phyloP scores from a whole-genome alignment of 2,888 invertebrate genomes.

The Dasysyrphus tricinctus region DNA sequence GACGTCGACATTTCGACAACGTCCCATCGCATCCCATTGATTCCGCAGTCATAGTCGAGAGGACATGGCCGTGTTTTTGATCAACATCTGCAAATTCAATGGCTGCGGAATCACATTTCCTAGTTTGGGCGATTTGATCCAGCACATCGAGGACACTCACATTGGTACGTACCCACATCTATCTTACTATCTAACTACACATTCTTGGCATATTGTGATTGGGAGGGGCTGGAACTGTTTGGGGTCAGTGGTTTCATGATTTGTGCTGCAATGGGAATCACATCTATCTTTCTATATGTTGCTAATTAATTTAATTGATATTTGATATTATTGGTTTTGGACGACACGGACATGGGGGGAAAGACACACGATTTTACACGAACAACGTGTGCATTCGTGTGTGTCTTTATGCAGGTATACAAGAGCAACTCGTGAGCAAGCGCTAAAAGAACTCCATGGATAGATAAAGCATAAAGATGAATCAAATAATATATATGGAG shows the following conservation, averaged over 20 bases:
- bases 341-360: constrained; percentile 14
- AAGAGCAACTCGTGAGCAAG: constrained; percentile 66
- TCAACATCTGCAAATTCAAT: constrained; percentile 95
- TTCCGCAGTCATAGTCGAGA: constrained; percentile 83
- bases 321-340: constrained; percentile 70
- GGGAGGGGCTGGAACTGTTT: constrained; percentile 55
- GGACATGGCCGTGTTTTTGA: constrained; percentile 94
- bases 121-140: constrained; percentile 91
- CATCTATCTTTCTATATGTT: constrained; percentile 49
- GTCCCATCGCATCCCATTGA: constrained; percentile 77
- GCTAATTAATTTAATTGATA: constrained; percentile 74
- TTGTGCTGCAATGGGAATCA: constrained; percentile 38
- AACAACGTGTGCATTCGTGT: constrained; percentile 39
- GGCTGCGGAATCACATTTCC: constrained; percentile 93
- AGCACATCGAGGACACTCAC: constrained; percentile 94
- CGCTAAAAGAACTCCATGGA: constrained; percentile 56
- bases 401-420: constrained; percentile 18
- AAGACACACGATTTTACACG: background rate
- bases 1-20: constrained; percentile 74
- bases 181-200: background rate
- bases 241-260: constrained; percentile 63
- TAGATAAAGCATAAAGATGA: constrained; percentile 36
- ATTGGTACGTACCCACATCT: constrained; percentile 86
- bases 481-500: constrained; percentile 17
- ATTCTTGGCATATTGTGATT: constrained; percentile 30